A percentile compares a stretch with the other conserved stretches of the same genome.
These are phyloP conservation scores for Tetropium fuscum DNA, from an alignment of 2,888 invertebrate genomes.

Conservation along the genomic window DNA sequence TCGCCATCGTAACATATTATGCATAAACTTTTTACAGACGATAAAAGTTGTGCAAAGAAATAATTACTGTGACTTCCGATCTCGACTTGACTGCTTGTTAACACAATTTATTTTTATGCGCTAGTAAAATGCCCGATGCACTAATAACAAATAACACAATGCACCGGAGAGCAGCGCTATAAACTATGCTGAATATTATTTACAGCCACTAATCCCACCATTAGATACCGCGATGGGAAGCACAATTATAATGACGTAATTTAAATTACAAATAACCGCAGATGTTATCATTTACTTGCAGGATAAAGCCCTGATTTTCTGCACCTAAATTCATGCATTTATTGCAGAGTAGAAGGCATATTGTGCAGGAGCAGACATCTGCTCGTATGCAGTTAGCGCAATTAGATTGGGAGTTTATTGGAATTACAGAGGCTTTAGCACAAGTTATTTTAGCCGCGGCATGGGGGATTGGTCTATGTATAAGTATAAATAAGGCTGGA, in stretches of 20 bases:
- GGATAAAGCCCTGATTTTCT: conserved; percentile 24
- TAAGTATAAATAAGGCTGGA: background rate
- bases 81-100: conserved; percentile 9
- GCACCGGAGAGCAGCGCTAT: conserved; percentile 14
- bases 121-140: conserved; percentile 25
- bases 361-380: conserved; percentile 9
- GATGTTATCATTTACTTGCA: conserved; percentile 27
- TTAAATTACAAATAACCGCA: conserved; percentile 52
- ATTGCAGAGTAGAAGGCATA: conserved; percentile 11
- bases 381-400: conserved; percentile 1
- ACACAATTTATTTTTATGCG: conserved; percentile 26
- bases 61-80: background rate
- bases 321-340: conserved; percentile 27
- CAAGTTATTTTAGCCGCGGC: background rate
- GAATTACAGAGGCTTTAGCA: conserved; percentile 14
- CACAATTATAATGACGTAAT: conserved; percentile 55
- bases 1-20: no score
- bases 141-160: conserved; percentile 26
- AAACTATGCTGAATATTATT: conserved; percentile 32
- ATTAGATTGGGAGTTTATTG: conserved; percentile 17
- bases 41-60: no score
- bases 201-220: conserved; percentile 30
- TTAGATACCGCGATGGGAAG: conserved; percentile 46
- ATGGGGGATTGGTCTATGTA: background rate
- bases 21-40: no score